phyloP scores from a whole-genome alignment of 1,140 invertebrate species.

The Lordiphosa mommai region DNA sequence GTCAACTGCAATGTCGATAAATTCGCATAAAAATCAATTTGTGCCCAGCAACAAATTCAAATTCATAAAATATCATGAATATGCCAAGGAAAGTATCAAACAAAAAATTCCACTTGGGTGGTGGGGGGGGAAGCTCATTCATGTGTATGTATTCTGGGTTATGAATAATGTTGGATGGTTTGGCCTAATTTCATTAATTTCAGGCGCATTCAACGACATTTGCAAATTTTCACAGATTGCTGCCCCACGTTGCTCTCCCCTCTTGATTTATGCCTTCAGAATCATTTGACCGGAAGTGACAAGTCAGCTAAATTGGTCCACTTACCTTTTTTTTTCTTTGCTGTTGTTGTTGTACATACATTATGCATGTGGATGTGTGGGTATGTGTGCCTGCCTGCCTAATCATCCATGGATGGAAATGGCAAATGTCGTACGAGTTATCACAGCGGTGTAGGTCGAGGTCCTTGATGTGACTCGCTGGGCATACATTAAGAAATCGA shows the following conservation, averaged over 20 bases:
- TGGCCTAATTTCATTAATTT: conserved; percentile 71
- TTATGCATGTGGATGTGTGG: conserved; percentile 13
- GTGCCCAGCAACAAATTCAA: conserved; percentile 10
- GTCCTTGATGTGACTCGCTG: conserved; percentile 22
- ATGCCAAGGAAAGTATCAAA: conserved; percentile 21
- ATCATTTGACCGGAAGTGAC: conserved; percentile 73
- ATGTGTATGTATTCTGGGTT: conserved; percentile 23
- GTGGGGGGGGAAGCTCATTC: neutral
- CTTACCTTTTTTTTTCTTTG: conserved; percentile 38
- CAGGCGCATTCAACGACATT: conserved; percentile 59
- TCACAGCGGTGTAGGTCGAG: conserved; percentile 18
- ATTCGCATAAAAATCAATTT: conserved; percentile 47
- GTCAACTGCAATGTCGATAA: conserved; percentile 43
- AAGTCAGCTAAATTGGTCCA: conserved; percentile 69
- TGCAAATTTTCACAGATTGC: conserved; percentile 60
- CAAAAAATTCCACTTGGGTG: conserved; percentile 9
- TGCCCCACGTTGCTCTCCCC: neutral
- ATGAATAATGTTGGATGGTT: conserved; percentile 49
- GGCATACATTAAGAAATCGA: conserved; percentile 69
- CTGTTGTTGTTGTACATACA: conserved; percentile 10
- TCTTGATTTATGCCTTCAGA: conserved; percentile 52
- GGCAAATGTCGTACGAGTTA: conserved; percentile 62
- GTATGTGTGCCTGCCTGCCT: conserved; percentile 34
- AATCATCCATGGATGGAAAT: conserved; percentile 63
- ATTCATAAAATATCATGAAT: conserved; percentile 39